Percentiles rank a stretch among this genome's conserved stretches.
Evolutionary conservation across 2,888 invertebrate species (phyloP).

Genomic region (Sinodicranocentrus sp.): DNA sequence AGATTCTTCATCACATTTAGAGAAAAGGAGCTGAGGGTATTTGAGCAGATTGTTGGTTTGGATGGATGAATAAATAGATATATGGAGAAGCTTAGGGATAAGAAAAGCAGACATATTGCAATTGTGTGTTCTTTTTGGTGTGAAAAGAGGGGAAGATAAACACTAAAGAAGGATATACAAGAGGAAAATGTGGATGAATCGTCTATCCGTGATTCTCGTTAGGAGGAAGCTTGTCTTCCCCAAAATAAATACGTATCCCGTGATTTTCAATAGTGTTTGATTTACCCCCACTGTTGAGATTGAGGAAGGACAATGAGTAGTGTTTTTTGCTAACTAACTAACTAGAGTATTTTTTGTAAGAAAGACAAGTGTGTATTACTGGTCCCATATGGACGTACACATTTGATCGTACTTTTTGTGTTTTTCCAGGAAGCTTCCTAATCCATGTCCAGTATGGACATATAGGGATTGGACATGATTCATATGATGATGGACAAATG

Average conservation of each 20-base stretch:
- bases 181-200: slow-evolving; percentile 44
- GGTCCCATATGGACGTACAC: not conserved
- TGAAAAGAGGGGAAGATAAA: slow-evolving; percentile 49
- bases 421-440: too few relatives aligned
- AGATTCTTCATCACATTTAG: slow-evolving; percentile 49
- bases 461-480: not conserved
- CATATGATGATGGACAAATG: too few relatives aligned
- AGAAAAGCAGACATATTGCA: slow-evolving; percentile 49
- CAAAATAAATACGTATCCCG: slow-evolving; percentile 58
- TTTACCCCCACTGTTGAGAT: too few relatives aligned
- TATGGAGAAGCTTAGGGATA: slow-evolving; percentile 4
- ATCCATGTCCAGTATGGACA: not conserved
- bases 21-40: slow-evolving; percentile 13
- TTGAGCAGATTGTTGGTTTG: slow-evolving; percentile 56
- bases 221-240: slow-evolving; percentile 47
- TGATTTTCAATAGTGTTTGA: slow-evolving; percentile 8
- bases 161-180: not conserved
- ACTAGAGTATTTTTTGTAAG: not conserved
- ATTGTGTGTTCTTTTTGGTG: slow-evolving; percentile 64
- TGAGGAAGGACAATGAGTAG: too few relatives aligned
- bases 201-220: slow-evolving; percentile 63
- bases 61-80: slow-evolving; percentile 17
- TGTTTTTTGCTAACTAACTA: too few relatives aligned
- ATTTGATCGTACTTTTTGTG: too few relatives aligned
- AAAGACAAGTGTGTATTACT: not conserved